Evolutionary conservation across 1,140 invertebrate genomes (phyloP), one percentile per base, ranked within the genome.

Genomic region (Saccostrea glomerata): DNA sequence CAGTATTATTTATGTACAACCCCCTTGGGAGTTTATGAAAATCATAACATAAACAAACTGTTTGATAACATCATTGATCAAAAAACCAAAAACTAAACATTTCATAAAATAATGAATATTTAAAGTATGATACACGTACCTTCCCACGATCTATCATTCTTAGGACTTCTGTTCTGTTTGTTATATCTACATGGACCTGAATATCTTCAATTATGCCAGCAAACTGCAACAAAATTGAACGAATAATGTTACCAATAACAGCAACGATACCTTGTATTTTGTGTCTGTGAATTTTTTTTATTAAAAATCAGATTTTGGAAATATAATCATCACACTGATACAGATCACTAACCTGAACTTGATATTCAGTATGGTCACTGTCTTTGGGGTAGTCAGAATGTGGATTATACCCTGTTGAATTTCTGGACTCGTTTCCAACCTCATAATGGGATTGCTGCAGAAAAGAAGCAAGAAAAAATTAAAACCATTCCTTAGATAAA

Each of bases 121-220:
- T 36, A 36, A 36, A 9, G 23, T 82, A 7, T 36, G 20, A 82
- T 40, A 36, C 9, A 36, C 6, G 5, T 73, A 94, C 94, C 92
- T 94, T 94, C 89, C 94, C 94, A 86, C 92, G 90, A 88, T 95
- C 94, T 60, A 95, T 94, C 15, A 94, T 92, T 60, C 93, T 90
- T 47, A 95, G 85, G 9, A 95, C 93, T 82, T 94, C 93, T 87
- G 94, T 94, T 84, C 94, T 89, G 88, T 94, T 95, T 63, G 94
- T 95, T 20, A 92, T 91, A 89, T 95, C 94, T 56, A 93, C 90
- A 70, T 94, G 91, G n/a, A 92, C 86, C 11, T 93, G 91, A 58
- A 95, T 93, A 47, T 92, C 93, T 56, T 92, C 90, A 47, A 95
- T 93, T 36, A 92, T 90, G 11, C 94, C 94, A 70, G 92, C 93